Conservation (phyloP, 2,888 invertebrate species). For the Protodeltote pygarga region DNA sequence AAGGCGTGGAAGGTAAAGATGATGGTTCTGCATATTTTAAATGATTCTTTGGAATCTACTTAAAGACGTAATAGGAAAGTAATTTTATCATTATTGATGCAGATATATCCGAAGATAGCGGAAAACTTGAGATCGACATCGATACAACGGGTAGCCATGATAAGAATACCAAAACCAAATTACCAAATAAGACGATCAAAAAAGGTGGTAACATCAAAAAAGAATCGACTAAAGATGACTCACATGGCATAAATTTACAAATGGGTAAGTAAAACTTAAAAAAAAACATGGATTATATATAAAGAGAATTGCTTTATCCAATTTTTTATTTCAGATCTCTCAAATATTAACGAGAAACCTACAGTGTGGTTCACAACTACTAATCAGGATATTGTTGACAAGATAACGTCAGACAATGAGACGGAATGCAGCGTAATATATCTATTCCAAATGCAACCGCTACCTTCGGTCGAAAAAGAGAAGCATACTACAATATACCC, state of each 20-base stretch:
- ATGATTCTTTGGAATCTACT: conserved; percentile 16
- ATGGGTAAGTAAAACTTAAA: too few relatives aligned
- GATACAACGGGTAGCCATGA: conserved; percentile 1
- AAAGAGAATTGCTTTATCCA: too few relatives aligned
- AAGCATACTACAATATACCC: conserved; percentile 57
- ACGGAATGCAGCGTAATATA: conserved; percentile 48
- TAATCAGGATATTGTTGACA: conserved; percentile 28
- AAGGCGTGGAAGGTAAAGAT: conserved; percentile 37
- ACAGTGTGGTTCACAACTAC: conserved; percentile 22
- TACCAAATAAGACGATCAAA: too few relatives aligned
- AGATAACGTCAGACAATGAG: conserved; percentile 9
- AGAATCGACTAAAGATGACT: too few relatives aligned
- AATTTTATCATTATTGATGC: conserved; percentile 10
- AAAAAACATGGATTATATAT: too few relatives aligned
- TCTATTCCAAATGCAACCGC: conserved; percentile 53
- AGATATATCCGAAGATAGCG: background rate
- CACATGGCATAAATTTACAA: too few relatives aligned
- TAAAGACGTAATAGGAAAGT: background rate
- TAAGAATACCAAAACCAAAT: too few relatives aligned
- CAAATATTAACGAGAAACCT: conserved; percentile 14
- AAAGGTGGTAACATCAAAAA: too few relatives aligned
- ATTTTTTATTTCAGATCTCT: conserved; percentile 34
- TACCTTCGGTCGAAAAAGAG: conserved; percentile 55
- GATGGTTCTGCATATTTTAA: conserved; percentile 28
- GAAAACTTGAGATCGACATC: conserved; percentile 12